These are phyloP conservation scores for Spongilla lacustris DNA, from an alignment of 37 sponge, comb jelly and placozoan genomes.

Conservation along the genomic window DNA sequence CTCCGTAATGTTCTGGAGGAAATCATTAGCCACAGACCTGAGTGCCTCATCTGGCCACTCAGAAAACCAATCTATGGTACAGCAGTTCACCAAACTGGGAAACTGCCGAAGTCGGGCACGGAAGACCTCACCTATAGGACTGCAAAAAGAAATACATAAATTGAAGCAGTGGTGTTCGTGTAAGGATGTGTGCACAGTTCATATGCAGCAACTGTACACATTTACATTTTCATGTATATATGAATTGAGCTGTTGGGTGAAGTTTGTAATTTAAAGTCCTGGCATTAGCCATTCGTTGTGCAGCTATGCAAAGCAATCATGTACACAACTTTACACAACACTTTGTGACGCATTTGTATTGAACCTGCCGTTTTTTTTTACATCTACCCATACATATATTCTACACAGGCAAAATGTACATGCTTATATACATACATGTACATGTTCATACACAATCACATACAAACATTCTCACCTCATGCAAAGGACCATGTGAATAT, in stretches of 20 bases:
- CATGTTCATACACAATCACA: background rate
- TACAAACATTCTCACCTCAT: conserved; percentile 78
- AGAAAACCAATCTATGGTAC: conserved; percentile 99
- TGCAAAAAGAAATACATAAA: conserved; percentile 14
- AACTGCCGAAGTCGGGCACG: conserved; percentile 93
- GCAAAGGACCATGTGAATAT: conserved; percentile 96
- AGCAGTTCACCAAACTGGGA: conserved; percentile 96
- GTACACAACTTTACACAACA: too few relatives aligned
- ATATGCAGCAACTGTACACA: too few relatives aligned
- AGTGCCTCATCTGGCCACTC: conserved; percentile 99
- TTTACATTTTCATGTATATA: too few relatives aligned
- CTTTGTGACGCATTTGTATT: too few relatives aligned
- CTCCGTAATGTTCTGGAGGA: conserved; percentile 86
- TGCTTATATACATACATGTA: background rate
- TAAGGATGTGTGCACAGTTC: background rate
- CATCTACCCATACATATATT: too few relatives aligned
- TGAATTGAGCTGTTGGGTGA: too few relatives aligned
- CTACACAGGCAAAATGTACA: too few relatives aligned
- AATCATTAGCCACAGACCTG: conserved; percentile 85
- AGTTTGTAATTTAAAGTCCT: too few relatives aligned
- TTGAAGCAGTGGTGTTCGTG: background rate
- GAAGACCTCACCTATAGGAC: conserved; percentile 99
- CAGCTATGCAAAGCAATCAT: too few relatives aligned
- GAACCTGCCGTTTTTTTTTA: too few relatives aligned
- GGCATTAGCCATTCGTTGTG: too few relatives aligned